Evolutionary conservation across 2,888 invertebrate genomes (phyloP), one percentile per base, ranked within the genome.

Genomic region (Plagodis dolabraria): DNA sequence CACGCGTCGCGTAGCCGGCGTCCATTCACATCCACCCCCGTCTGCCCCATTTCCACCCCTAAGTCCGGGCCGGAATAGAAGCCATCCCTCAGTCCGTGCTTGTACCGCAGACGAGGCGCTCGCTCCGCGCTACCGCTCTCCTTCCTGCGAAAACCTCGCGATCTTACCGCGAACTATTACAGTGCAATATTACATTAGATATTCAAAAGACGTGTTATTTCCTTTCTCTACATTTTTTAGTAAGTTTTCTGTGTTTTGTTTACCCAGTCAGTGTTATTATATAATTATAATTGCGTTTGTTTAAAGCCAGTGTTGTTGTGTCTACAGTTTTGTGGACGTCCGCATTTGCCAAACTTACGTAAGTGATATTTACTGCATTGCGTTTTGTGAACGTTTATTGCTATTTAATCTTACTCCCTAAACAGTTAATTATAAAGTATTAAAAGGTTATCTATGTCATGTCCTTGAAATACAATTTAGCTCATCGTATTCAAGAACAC

Each of bases 361-460:
- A 92, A 92, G 92, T 86, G 81, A 82, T 64, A 65, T 66, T 83
- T 83, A 85, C 91, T 91, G 92, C 92, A 92, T 76, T 92, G 92
- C 92, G 90, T 87, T 89, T 66, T 48, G 68, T 62, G 35, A 68
- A 67, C 58, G 12, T 46, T 53, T 48, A 47, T 10, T 9, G 35
- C 9, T 47, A 10, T 36, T 35, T 38, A 12, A 11, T 6, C 9
- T 7, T 6, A 5, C n/a, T 42, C 22, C 22, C 7, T 5, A 8
- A 38, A 8, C 2, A 38, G 9, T 9, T 38, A 38, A 9, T 0
- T 8, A 38, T 38, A 1, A 38, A 43, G 7, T 45, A 60, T 68
- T 51, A 33, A 60, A 47, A 57, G 46, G 5, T 35, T 45, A 11
- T 42, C 58, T 12, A 12, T 12, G 12, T 44, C 1, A 22, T 22